These are phyloP conservation scores for Hyles lineata DNA, from an alignment of 2,888 invertebrate genomes.

Conservation along the genomic window DNA sequence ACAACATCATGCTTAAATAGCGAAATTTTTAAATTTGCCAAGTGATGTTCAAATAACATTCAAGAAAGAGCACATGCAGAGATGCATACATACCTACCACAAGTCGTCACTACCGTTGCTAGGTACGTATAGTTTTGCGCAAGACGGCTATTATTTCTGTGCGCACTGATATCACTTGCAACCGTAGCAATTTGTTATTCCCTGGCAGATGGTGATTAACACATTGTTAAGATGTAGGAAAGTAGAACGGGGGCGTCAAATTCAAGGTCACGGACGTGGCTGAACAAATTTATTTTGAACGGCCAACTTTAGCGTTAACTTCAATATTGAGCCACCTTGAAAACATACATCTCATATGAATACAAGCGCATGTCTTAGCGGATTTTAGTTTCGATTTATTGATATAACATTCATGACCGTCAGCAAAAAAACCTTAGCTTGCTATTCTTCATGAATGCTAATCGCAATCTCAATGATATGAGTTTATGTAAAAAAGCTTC, in stretches of 20 bases:
- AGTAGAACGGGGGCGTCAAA: constrained; percentile 80
- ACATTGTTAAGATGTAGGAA: constrained; percentile 78
- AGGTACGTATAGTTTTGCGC: background rate
- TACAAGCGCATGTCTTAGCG: constrained; percentile 5
- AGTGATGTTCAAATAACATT: background rate
- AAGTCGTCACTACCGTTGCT: background rate
- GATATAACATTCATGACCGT: constrained; percentile 15
- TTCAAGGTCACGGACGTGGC: constrained; percentile 73
- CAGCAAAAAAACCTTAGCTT: constrained; percentile 30
- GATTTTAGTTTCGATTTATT: constrained; percentile 17
- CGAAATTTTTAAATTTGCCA: background rate
- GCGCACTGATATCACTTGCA: constrained; percentile 44
- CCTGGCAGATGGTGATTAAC: constrained; percentile 71
- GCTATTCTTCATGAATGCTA: constrained; percentile 6
- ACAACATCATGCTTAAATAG: background rate
- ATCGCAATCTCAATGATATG: background rate
- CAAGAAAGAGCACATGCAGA: background rate
- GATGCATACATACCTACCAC: background rate
- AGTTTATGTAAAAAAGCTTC: background rate
- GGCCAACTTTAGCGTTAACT: constrained; percentile 59
- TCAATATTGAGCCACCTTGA: constrained; percentile 59
- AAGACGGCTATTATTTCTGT: constrained; percentile 32
- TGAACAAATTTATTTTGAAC: constrained; percentile 72
- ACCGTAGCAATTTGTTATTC: constrained; percentile 47
- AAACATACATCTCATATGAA: constrained; percentile 52